Base-by-base conservation (phyloP, 1,140 invertebrate genomes). In the Chrysomallon squamiferum region DNA sequence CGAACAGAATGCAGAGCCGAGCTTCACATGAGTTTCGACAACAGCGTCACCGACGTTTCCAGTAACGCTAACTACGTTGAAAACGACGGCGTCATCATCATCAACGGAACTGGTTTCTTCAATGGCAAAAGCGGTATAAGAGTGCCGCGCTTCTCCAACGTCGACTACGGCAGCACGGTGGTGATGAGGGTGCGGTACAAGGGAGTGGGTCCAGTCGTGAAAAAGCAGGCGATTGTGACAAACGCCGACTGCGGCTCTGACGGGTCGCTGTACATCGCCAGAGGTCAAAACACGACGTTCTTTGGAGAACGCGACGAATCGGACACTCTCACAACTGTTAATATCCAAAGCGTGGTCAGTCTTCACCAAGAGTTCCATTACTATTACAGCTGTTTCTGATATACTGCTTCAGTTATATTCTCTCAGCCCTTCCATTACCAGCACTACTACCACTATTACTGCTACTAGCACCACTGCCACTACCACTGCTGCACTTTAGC, bases 281-380 rank as follows among this genome's bases (percentile, higher is more conserved):
- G 86, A 87, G 45, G 66, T 71, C 32, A 75, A 63, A 54, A 79
- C 88, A 45, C 79, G 81, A 29, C 73, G 3, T 52, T 61, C 11
- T 72, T 78, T 43, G 76, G 76, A 7, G 60, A 66, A 2, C n/a
- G 50, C 33, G 64, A 73, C n/a, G 60, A 66, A n/a, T 50, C 38
- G 1, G 69, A 68, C 7, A 25, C 59, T 9, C 69, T 60, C 43
- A 67, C 61, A n/a, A 66, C 52, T 3, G 61, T 75, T 38, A 50
- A 49, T n/a, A 62, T 74, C 13, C 69, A 65, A 7, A 52, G 33
- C 33, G 45, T 11, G 38, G 70, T 72, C 7, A 68, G 65, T 59
- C n/a, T n/a, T 43, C n/a, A 43, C 3, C 25, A n/a, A 5, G 15
- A 22, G 45, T 47, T 6, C 45, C 0, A 47, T n/a, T n/a, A n/a